phyloP scores from a whole-genome alignment of 2,113 vertebrate species.

The Danio rerio region GRCz12tu NC_133197.1:21906501-21907000 shows the following conservation, averaged over 20 bases:
- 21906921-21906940: no score
- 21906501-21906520: background rate
- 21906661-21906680: background rate
- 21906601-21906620: background rate
- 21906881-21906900: no score
- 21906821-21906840: background rate
- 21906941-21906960: no score
- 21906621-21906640: background rate
- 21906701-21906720: no score
- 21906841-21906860: background rate
- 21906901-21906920: no score
- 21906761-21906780: background rate
- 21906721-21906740: background rate
- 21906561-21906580: background rate
- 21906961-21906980: no score
- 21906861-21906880: background rate
- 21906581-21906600: background rate
- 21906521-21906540: background rate
- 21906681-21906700: background rate
- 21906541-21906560: background rate
- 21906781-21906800: background rate
- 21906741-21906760: background rate
- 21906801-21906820: background rate
- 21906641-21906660: background rate
- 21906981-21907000: no score